These are phyloP conservation scores for Notarius quadriscutis DNA, from an alignment of 2,113 vertebrate genomes.

Conservation along the genomic window DNA sequence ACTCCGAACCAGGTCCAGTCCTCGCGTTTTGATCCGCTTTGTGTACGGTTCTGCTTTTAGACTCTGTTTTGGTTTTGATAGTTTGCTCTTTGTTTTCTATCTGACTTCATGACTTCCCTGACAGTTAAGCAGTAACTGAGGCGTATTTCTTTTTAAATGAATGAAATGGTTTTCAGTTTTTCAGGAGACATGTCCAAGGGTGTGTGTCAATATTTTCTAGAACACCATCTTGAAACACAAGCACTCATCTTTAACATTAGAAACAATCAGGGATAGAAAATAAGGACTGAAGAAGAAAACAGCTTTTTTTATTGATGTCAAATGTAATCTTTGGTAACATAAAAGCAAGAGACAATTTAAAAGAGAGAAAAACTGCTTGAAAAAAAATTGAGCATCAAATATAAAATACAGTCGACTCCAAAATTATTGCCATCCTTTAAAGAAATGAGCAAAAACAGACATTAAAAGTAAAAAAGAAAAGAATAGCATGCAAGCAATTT, in stretches of 20 bases:
- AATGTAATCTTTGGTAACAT: not conserved
- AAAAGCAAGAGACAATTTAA: not conserved
- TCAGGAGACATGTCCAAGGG: not conserved
- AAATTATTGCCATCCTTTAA: not conserved
- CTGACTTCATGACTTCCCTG: too few relatives aligned
- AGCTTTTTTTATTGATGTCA: not conserved
- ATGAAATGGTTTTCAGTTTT: too few relatives aligned
- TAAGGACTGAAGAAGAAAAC: not conserved
- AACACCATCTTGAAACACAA: not conserved
- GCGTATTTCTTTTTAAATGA: too few relatives aligned
- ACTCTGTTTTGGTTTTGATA: not conserved
- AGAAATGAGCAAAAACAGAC: not conserved
- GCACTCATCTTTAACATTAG: not conserved
- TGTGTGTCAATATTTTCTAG: too few relatives aligned
- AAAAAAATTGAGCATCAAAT: not conserved
- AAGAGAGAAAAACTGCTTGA: not conserved
- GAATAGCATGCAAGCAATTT: not conserved
- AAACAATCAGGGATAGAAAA: not conserved
- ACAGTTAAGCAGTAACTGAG: too few relatives aligned
- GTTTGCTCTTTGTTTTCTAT: too few relatives aligned
- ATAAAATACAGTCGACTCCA: not conserved
- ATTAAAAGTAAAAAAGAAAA: not conserved
- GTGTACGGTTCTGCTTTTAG: not conserved
- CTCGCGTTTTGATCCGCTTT: too few relatives aligned
- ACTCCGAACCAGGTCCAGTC: too few relatives aligned